Conservation (phyloP, 2,797 vertebrate genomes). For the Lithobates pipiens region DNA sequence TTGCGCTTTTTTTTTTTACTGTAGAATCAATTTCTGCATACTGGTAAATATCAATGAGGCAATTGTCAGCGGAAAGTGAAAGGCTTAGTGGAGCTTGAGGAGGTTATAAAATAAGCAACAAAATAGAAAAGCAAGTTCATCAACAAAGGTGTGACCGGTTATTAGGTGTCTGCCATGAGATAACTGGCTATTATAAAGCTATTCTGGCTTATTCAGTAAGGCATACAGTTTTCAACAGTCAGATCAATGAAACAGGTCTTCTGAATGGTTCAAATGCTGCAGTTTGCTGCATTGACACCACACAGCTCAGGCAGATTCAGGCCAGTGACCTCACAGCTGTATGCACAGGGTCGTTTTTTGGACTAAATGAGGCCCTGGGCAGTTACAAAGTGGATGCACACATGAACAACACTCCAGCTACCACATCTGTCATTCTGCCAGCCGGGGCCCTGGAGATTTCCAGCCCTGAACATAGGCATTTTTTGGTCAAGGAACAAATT, state of each 20-base stretch:
- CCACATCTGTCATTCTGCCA: too few relatives aligned
- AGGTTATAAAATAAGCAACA: slow-evolving; percentile 72
- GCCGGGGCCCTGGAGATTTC: too few relatives aligned
- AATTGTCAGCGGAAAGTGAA: slow-evolving; percentile 68
- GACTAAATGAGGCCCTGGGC: neutral
- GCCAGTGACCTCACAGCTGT: neutral
- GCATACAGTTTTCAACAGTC: neutral
- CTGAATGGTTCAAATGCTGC: neutral
- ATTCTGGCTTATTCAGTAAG: neutral
- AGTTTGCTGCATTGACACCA: neutral
- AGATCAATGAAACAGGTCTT: neutral
- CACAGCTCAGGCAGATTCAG: neutral
- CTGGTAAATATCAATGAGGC: slow-evolving; percentile 68
- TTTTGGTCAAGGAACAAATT: too few relatives aligned
- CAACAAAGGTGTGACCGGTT: neutral
- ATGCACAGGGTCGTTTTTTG: neutral
- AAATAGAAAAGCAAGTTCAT: slow-evolving; percentile 81
- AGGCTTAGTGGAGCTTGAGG: slow-evolving; percentile 68
- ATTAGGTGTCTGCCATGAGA: neutral
- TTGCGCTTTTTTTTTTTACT: slow-evolving; percentile 69
- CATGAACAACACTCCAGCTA: too few relatives aligned
- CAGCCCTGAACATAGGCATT: too few relatives aligned
- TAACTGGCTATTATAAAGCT: neutral
- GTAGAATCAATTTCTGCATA: slow-evolving; percentile 68
- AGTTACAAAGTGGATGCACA: too few relatives aligned